Evolutionary conservation across 2,888 invertebrate genomes (phyloP).

Genomic region (Marronus borbonicus): DNA sequence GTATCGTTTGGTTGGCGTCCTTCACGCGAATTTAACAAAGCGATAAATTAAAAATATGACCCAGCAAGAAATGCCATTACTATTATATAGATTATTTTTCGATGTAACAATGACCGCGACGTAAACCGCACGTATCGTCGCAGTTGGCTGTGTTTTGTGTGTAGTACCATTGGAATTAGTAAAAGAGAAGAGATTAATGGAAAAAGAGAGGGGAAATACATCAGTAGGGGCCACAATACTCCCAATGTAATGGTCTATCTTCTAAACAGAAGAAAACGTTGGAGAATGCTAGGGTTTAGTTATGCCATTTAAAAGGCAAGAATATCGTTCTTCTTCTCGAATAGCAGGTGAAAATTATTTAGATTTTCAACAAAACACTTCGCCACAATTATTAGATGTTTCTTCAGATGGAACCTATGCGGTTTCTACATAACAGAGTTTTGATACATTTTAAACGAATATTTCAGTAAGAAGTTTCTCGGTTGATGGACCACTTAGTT

Average conservation of each 20-base stretch:
- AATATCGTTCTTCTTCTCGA: too few relatives aligned
- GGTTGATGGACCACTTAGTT: too few relatives aligned
- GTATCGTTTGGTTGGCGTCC: slow-evolving; percentile 25
- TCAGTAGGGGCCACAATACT: not conserved
- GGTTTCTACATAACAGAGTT: too few relatives aligned
- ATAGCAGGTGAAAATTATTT: too few relatives aligned
- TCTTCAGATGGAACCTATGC: too few relatives aligned
- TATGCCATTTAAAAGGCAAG: too few relatives aligned
- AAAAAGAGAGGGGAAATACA: not conserved
- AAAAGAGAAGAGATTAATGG: not conserved
- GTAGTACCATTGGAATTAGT: not conserved
- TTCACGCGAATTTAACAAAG: slow-evolving; percentile 49
- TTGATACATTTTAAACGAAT: too few relatives aligned
- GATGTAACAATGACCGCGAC: slow-evolving; percentile 43
- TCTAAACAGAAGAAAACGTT: too few relatives aligned
- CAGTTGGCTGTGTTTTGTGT: slow-evolving; percentile 33
- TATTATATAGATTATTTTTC: slow-evolving; percentile 36
- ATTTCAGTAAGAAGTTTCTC: too few relatives aligned
- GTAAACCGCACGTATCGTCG: slow-evolving; percentile 12
- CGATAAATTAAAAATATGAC: slow-evolving; percentile 49
- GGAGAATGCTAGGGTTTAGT: too few relatives aligned
- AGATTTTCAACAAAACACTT: too few relatives aligned
- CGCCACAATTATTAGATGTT: too few relatives aligned
- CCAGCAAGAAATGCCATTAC: slow-evolving; percentile 46
- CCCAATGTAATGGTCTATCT: not conserved